These are phyloP conservation scores for Ichneumoninae sp. DNA, from an alignment of 2,888 invertebrate genomes.

Conservation along the genomic window DNA sequence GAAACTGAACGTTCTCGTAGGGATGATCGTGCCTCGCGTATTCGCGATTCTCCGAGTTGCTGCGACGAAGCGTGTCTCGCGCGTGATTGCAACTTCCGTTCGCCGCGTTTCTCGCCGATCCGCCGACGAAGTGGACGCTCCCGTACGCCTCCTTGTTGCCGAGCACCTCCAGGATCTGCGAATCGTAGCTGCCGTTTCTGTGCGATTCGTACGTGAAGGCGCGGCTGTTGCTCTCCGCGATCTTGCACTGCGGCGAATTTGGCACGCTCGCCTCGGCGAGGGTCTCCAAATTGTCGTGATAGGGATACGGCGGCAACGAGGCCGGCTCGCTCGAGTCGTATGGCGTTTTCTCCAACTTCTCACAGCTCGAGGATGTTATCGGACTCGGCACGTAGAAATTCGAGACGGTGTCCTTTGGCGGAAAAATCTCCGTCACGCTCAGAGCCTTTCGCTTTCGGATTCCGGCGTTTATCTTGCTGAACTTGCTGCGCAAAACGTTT, in stretches of 20 bases:
- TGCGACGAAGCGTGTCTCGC: slow-evolving; percentile 73
- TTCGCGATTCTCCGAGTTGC: slow-evolving; percentile 78
- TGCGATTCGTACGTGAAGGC: slow-evolving; percentile 71
- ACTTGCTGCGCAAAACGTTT: slow-evolving; percentile 86
- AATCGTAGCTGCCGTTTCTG: slow-evolving; percentile 48
- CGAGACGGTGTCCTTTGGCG: slow-evolving; percentile 79
- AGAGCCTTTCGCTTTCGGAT: slow-evolving; percentile 88
- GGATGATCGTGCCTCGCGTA: slow-evolving; percentile 70
- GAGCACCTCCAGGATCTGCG: slow-evolving; percentile 38
- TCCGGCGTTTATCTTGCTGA: slow-evolving; percentile 90
- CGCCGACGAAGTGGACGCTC: slow-evolving; percentile 67
- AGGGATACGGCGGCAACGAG: slow-evolving; percentile 84
- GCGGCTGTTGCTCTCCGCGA: slow-evolving; percentile 60
- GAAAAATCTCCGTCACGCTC: slow-evolving; percentile 89
- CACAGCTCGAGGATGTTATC: slow-evolving; percentile 78
- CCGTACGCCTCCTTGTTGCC: slow-evolving; percentile 72
- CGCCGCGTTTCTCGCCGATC: neutral
- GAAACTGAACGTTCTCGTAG: slow-evolving; percentile 77
- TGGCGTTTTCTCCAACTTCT: slow-evolving; percentile 72
- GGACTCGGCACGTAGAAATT: slow-evolving; percentile 90
- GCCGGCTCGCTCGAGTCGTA: slow-evolving; percentile 82
- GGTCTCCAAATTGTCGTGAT: slow-evolving; percentile 81
- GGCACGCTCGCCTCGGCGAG: slow-evolving; percentile 83
- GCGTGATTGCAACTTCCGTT: slow-evolving; percentile 46
- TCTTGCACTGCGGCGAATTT: slow-evolving; percentile 75